phyloP scores from a whole-genome alignment of 2,797 vertebrate species.

The Sebastes kiyomatsui region DNA sequence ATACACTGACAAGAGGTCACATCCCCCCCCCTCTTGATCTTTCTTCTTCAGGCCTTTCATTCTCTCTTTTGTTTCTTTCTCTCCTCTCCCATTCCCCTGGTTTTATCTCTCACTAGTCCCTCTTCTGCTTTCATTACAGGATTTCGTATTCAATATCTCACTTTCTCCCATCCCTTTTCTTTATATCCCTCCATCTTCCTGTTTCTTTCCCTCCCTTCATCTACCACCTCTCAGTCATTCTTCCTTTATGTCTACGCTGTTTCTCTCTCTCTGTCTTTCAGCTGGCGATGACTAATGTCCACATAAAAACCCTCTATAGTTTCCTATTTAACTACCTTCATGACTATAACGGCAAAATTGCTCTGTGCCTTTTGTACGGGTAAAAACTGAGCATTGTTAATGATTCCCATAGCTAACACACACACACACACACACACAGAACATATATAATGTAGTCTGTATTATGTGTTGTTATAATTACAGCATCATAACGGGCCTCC shows the following conservation, averaged over 20 bases:
- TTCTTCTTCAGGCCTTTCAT: slow-evolving; percentile 2
- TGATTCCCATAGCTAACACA: not conserved
- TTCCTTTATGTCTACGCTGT: not conserved
- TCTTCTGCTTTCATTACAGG: not conserved
- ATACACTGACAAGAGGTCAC: slow-evolving; percentile 61
- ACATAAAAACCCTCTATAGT: slow-evolving; percentile 21
- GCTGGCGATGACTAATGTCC: slow-evolving; percentile 16
- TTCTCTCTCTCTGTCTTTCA: not conserved
- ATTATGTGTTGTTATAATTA: slow-evolving; percentile 1
- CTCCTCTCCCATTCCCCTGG: not conserved
- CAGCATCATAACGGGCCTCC: not conserved
- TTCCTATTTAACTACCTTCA: slow-evolving; percentile 38
- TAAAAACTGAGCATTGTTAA: not conserved
- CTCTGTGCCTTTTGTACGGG: not conserved
- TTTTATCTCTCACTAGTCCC: not conserved
- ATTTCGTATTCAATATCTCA: not conserved
- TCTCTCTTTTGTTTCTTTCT: not conserved
- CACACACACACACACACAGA: not conserved
- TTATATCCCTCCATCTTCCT: not conserved
- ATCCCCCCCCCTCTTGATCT: slow-evolving; percentile 14
- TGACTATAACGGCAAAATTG: slow-evolving; percentile 8
- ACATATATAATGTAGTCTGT: not conserved
- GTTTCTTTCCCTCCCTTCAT: not conserved
- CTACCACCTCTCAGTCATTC: not conserved
- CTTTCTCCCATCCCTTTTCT: not conserved